Base-by-base conservation (phyloP, 2,888 invertebrate species). In the Poecilobothrus nobilitatus region DNA sequence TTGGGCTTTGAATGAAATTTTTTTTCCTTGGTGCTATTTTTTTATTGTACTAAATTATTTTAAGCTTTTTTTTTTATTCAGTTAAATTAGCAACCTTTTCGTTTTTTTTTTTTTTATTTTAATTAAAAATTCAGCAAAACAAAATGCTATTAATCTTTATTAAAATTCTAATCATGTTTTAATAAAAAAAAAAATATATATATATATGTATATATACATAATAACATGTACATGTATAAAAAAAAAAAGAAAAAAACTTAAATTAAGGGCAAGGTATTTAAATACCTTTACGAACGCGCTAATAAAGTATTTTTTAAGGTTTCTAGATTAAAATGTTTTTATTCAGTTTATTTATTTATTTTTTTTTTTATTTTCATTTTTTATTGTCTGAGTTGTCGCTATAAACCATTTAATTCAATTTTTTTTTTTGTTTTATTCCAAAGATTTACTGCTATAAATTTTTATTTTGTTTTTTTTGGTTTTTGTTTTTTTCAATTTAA, bases 211-310 rank as follows among this genome's bases (percentile, higher is more conserved):
- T 34, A 34, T 34, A 34, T 34, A 34, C 34, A 34, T 37, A 37
- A 37, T 10, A 37, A 10, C 6, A 6, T 37, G n/a, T n/a, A n/a
- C n/a, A n/a, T n/a, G n/a, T n/a, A n/a, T n/a, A n/a, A n/a, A n/a
- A n/a, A 41, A 41, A 41, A 41, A 12, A 41, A 41, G 4, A 6
- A 12, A 41, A 41, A 53, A 1, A 18, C 15, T 12, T 53, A 15
- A 53, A 53, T 53, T 53, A 53, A 53, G 53, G 53, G 53, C 53
- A 53, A 53, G 53, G 53, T 53, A 53, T 37, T 37, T 53, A 15
- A 53, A 53, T 53, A 53, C 53, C 53, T 53, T 53, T 53, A 53
- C 53, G 53, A 53, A 53, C 9, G 53, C 27, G 27, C 27, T 27
- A 27, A 27, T 27, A 27, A 27, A 27, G 27, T 27, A 27, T 27